Evolutionary conservation across 1,140 invertebrate genomes (phyloP).

Genomic region (Sinella curviseta): DNA sequence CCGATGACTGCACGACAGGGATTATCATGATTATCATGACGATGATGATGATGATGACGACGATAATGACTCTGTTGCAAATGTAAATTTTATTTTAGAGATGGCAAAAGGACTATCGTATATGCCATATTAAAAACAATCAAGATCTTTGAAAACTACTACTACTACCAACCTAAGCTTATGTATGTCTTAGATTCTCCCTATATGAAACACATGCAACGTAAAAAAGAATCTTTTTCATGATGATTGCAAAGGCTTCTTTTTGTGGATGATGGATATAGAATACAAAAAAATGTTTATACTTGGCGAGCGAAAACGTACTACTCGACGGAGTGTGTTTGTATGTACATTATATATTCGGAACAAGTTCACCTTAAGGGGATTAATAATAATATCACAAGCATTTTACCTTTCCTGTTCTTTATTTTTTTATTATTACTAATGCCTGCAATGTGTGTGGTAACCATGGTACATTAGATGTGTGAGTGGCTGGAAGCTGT

Average conservation of each 20-base stretch:
- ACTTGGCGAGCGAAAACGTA: too few species aligned
- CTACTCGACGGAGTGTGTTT: background rate
- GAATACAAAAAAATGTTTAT: too few species aligned
- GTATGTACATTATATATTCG: background rate
- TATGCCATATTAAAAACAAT: too few species aligned
- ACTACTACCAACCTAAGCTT: too few species aligned
- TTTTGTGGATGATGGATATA: too few species aligned
- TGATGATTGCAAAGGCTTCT: too few species aligned
- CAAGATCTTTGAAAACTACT: too few species aligned
- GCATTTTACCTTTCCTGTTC: constrained; percentile 20
- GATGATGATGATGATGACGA: background rate
- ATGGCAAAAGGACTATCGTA: too few species aligned
- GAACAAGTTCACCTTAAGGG: constrained; percentile 21
- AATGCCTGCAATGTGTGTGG: constrained; percentile 18
- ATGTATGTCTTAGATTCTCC: too few species aligned
- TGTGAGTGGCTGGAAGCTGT: constrained; percentile 1
- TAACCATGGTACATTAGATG: background rate
- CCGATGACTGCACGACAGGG: constrained; percentile 12
- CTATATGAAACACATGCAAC: too few species aligned
- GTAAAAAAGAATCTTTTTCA: too few species aligned
- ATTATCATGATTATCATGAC: constrained; percentile 16
- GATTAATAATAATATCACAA: constrained; percentile 13
- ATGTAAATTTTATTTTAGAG: background rate
- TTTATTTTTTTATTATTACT: background rate
- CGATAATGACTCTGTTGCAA: constrained; percentile 19